Conservation (phyloP, 2,113 vertebrate species). For the Strix uralensis region DNA sequence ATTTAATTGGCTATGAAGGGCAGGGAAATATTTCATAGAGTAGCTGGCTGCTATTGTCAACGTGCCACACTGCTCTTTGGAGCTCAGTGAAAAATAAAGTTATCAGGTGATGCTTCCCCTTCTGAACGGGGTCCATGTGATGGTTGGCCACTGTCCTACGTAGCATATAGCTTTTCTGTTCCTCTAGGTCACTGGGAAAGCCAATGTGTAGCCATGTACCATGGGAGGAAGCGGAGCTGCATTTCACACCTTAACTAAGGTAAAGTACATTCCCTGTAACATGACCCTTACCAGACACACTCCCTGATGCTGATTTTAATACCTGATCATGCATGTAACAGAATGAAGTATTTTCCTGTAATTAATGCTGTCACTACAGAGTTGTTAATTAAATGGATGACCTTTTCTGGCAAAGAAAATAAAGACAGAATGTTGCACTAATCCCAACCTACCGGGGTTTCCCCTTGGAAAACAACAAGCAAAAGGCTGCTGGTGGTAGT, state of each 20-base stretch:
- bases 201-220: not conserved
- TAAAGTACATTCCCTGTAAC: not conserved
- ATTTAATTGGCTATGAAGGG: constrained; percentile 46
- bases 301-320: not conserved
- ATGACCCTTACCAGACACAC: not conserved
- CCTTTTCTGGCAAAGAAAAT: not conserved
- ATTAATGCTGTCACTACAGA: not conserved
- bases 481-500: not conserved
- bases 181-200: not conserved
- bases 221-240: not conserved
- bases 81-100: not conserved
- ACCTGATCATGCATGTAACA: not conserved
- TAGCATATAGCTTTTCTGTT: not conserved
- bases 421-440: not conserved
- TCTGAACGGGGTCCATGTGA: not conserved
- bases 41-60: constrained; percentile 3
- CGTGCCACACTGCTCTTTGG: not conserved
- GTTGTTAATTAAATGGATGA: not conserved
- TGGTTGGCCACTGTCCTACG: not conserved
- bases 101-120: not conserved
- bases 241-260: not conserved
- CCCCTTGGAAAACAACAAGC: not conserved
- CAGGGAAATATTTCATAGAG: not conserved
- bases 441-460: not conserved
- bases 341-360: not conserved